Evolutionary conservation across 1,140 invertebrate species (phyloP), one percentile per base, ranked within the genome.

Genomic region (Linepithema humile): DNA sequence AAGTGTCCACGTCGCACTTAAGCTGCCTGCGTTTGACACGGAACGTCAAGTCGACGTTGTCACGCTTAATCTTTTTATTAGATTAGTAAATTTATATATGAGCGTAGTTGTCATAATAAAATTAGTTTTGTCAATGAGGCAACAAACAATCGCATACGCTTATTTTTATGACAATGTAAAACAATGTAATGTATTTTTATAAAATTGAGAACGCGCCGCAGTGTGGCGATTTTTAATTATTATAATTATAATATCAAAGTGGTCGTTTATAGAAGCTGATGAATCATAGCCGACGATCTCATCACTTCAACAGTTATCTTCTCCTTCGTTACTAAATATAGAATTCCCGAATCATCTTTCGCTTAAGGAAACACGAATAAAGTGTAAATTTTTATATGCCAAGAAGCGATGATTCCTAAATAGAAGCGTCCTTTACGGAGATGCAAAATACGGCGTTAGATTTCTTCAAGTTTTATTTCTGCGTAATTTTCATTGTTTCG

Each of bases 21-120:
- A 60, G 40, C 12, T 75, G 38, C 35, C 50, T 32, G 10, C n/a
- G 12, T 40, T 45, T 60, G 57, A 60, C 26, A 12, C 2, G 29
- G 7, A 60, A 75, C 17, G 40, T 74, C 55, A 74, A 32, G 26
- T 32, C 10, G 38, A 60, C 10, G 3, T 32, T 75, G 17, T 60
- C 72, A n/a, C 23, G 12, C 55, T 59, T 74, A 57, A 60, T 74
- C 26, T 40, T 17, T 60, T 43, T 74, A 57, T 74, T 59, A 74
- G 23, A 43, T 32, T 29, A 40, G 10, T 40, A 57, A 74, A 59
- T 75, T 75, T 60, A 64, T 40, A 15, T 12, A 1, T n/a, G 23
- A 32, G 15, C 20, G 20, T n/a, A 26, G 23, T 23, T 64, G 62
- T 64, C 57, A 29, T 29, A 26, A 23, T 23, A 26, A 64, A 7